These are phyloP conservation scores for Fundulus diaphanus DNA, from an alignment of 2,797 vertebrate genomes.

Conservation along the genomic window DNA sequence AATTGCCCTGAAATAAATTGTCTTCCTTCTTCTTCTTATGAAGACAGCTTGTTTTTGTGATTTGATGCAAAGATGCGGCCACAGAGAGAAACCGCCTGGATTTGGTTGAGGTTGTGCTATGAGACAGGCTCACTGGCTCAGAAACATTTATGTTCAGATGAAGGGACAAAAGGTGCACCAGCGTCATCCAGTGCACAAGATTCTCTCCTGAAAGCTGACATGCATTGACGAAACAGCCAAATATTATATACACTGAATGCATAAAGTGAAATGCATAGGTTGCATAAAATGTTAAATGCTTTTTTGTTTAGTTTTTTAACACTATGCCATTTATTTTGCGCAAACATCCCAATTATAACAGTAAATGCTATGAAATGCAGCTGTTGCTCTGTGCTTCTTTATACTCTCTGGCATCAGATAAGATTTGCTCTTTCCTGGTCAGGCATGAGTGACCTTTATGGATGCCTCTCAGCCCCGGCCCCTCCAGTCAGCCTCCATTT, in stretches of 20 bases:
- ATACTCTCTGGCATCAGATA: slow-evolving; percentile 58
- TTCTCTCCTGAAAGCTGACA: slow-evolving; percentile 5
- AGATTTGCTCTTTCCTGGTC: slow-evolving; percentile 64
- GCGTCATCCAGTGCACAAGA: slow-evolving; percentile 12
- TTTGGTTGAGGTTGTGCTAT: slow-evolving; percentile 26
- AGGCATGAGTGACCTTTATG: slow-evolving; percentile 76
- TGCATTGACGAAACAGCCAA: not conserved
- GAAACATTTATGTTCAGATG: slow-evolving; percentile 23
- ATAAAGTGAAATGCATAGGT: slow-evolving; percentile 2
- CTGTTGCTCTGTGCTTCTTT: slow-evolving; percentile 43
- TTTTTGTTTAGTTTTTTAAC: not conserved
- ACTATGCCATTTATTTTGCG: slow-evolving; percentile 11
- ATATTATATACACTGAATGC: not conserved
- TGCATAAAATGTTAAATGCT: slow-evolving; percentile 4
- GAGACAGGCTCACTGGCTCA: slow-evolving; percentile 19
- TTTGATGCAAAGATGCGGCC: slow-evolving; percentile 12
- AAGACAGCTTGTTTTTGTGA: not conserved
- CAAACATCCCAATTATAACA: slow-evolving; percentile 11
- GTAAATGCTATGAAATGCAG: slow-evolving; percentile 9
- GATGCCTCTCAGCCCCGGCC: slow-evolving; percentile 59
- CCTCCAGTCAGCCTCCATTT: slow-evolving; percentile 58
- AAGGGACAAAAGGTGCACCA: slow-evolving; percentile 31
- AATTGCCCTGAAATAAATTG: slow-evolving; percentile 1
- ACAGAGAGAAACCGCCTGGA: slow-evolving; percentile 17
- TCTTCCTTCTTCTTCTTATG: slow-evolving; percentile 2